Evolutionary conservation across 2,888 invertebrate species (phyloP).

Genomic region (Orthosia incerta): DNA sequence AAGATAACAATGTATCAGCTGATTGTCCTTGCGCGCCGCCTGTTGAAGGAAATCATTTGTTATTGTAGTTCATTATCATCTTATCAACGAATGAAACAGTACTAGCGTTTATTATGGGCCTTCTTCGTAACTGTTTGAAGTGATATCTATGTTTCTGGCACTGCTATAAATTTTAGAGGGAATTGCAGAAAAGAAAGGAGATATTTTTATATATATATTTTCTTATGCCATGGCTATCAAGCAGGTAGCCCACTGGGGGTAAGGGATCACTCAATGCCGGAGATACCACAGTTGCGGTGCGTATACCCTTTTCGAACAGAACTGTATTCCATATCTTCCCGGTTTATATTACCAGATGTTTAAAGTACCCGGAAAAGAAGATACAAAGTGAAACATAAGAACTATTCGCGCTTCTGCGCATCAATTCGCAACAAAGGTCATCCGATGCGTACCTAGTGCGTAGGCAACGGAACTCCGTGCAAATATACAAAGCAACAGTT

Average conservation of each 20-base stretch:
- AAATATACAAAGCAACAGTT: slow-evolving; percentile 52
- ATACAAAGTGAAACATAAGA: slow-evolving; percentile 1
- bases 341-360: not conserved
- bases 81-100: slow-evolving; percentile 32
- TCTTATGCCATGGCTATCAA: no score
- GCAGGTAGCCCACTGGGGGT: no score
- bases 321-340: not conserved
- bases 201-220: no score
- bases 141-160: not conserved
- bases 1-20: slow-evolving; percentile 62
- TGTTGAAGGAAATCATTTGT: slow-evolving; percentile 56
- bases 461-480: slow-evolving; percentile 45
- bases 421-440: slow-evolving; percentile 47
- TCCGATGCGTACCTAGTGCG: slow-evolving; percentile 38
- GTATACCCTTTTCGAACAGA: no score
- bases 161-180: not conserved
- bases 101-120: slow-evolving; percentile 14
- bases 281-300: no score
- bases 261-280: no score
- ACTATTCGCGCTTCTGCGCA: slow-evolving; percentile 31
- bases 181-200: not conserved
- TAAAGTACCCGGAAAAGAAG: not conserved
- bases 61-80: slow-evolving; percentile 53
- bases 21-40: slow-evolving; percentile 54
- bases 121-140: slow-evolving; percentile 11